Conservation (phyloP, 2,797 vertebrate species). For the Cheirogaleus major region DNA sequence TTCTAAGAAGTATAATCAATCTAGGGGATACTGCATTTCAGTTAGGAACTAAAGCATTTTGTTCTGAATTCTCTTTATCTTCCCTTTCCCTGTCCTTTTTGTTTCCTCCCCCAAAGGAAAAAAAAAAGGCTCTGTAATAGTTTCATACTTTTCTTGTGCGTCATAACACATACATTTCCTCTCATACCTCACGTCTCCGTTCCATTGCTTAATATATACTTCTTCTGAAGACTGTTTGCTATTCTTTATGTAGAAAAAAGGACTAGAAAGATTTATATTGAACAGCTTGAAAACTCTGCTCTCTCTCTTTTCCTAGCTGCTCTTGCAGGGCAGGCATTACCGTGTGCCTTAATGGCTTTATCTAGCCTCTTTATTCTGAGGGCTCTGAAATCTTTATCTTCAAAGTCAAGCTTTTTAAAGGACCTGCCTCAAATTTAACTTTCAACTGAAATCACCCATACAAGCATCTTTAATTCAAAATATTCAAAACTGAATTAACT, state of each 20-base stretch:
- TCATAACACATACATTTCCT: conserved; percentile 46
- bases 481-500: neutral
- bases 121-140: neutral
- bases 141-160: conserved; percentile 44
- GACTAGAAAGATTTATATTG: neutral
- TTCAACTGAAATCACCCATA: neutral
- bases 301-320: neutral
- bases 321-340: neutral
- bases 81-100: neutral
- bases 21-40: conserved; percentile 47
- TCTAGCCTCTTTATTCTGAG: neutral
- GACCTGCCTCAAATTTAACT: neutral
- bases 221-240: neutral
- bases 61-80: conserved; percentile 38
- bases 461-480: conserved; percentile 37
- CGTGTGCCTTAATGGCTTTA: neutral
- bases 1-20: conserved; percentile 64
- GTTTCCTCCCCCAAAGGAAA: neutral
- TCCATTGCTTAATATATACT: neutral
- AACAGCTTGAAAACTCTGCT: neutral
- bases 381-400: neutral
- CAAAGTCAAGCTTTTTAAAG: neutral
- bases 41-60: conserved; percentile 61
- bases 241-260: conserved; percentile 40
- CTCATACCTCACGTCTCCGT: neutral